Percentiles rank a stretch among this genome's conserved stretches.
phyloP scores from a whole-genome alignment of 2,888 invertebrate species.

The Acanthoscelides obtectus region DNA sequence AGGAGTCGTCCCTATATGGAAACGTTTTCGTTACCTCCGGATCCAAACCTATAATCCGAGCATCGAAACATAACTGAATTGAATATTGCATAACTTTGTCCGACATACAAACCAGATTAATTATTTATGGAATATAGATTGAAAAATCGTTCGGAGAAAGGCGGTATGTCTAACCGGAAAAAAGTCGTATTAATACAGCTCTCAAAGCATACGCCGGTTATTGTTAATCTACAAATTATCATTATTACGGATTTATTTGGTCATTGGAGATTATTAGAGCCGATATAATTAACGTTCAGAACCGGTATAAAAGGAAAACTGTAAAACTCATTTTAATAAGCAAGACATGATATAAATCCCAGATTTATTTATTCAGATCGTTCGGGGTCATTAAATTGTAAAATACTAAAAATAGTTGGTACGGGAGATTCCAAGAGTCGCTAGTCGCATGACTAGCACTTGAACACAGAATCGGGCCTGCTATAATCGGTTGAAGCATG shows the following conservation, averaged over 20 bases:
- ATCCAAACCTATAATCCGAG: not conserved
- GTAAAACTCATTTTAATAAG: not conserved
- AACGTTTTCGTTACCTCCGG: not conserved
- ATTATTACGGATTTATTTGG: not conserved
- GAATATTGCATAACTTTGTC: not conserved
- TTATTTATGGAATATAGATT: constrained; percentile 33
- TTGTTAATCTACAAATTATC: not conserved
- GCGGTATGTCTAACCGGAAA: constrained; percentile 1
- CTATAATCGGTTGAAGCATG: not conserved
- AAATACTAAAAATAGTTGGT: not conserved
- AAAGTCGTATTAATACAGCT: not conserved
- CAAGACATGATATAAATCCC: not conserved
- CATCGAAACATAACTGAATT: not conserved
- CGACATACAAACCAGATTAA: constrained; percentile 1
- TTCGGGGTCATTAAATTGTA: not conserved
- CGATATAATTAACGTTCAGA: not conserved
- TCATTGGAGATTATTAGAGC: not conserved
- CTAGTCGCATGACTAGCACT: not conserved
- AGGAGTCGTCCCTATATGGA: not conserved
- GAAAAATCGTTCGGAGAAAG: constrained; percentile 26
- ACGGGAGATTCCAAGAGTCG: not conserved
- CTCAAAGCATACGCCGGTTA: not conserved
- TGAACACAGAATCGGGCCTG: not conserved
- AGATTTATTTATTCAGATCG: not conserved
- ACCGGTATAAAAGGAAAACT: not conserved